phyloP scores from a whole-genome alignment of 2,888 invertebrate species.

The Onthophagus sagittarius region DNA sequence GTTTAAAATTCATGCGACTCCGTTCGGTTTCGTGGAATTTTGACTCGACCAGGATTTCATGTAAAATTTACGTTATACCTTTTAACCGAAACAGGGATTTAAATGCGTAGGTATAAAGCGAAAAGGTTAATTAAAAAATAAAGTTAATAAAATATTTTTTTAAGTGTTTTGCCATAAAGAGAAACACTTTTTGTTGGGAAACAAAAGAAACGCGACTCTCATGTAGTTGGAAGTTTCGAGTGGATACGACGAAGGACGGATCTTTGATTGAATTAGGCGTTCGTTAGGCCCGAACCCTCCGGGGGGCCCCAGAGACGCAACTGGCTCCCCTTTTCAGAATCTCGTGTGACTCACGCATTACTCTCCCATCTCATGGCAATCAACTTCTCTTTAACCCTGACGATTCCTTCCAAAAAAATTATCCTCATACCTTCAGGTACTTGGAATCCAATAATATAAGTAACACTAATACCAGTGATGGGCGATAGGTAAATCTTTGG shows the following conservation, averaged over 20 bases:
- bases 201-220: neutral
- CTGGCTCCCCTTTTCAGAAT: conserved; percentile 34
- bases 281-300: conserved; percentile 41
- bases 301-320: conserved; percentile 42
- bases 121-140: neutral
- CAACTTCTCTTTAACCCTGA: conserved; percentile 5
- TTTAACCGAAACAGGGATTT: neutral
- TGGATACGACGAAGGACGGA: conserved; percentile 34
- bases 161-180: neutral
- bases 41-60: neutral
- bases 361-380: conserved; percentile 21
- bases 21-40: neutral
- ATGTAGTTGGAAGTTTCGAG: conserved; percentile 1
- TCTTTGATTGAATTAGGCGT: conserved; percentile 51
- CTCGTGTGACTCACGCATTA: conserved; percentile 33
- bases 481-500: no score
- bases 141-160: neutral
- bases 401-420: neutral
- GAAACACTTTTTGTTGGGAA: no score
- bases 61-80: neutral
- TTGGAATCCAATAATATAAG: neutral
- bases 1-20: neutral
- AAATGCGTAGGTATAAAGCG: neutral
- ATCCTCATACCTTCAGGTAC: neutral
- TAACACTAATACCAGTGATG: no score